These are phyloP conservation scores for Rhinoderma darwinii DNA, from an alignment of 2,113 vertebrate species.

Conservation along the genomic window DNA sequence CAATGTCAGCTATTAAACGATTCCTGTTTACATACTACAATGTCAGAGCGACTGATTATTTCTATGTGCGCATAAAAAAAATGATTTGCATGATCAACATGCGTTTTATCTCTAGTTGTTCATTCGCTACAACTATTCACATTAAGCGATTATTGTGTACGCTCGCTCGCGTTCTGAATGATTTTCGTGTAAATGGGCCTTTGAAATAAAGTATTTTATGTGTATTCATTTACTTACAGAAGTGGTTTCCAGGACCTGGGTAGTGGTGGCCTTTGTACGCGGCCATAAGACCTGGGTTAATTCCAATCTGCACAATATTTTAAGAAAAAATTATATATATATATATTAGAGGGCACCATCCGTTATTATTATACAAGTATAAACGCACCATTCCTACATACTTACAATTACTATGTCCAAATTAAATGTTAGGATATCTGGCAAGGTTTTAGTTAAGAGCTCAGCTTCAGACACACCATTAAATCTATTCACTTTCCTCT, in stretches of 20 bases:
- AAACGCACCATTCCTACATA: slow-evolving; percentile 7
- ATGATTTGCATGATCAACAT: too few relatives aligned
- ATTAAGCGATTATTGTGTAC: too few relatives aligned
- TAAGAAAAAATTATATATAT: slow-evolving; percentile 34
- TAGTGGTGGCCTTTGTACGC: slow-evolving; percentile 97
- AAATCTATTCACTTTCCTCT: slow-evolving; percentile 95
- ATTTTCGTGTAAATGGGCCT: too few relatives aligned
- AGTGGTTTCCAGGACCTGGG: slow-evolving; percentile 97
- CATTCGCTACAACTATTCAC: too few relatives aligned
- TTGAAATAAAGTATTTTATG: too few relatives aligned
- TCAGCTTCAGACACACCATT: slow-evolving; percentile 97
- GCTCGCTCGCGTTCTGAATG: too few relatives aligned
- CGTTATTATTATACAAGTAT: background rate
- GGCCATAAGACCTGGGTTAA: slow-evolving; percentile 97
- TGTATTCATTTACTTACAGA: slow-evolving; percentile 80
- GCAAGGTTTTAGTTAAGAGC: slow-evolving; percentile 93
- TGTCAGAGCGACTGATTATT: too few relatives aligned
- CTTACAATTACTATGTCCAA: slow-evolving; percentile 98
- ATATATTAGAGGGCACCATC: background rate
- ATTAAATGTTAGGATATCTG: slow-evolving; percentile 93
- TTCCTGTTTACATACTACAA: too few relatives aligned
- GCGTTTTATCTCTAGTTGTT: too few relatives aligned
- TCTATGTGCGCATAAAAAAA: too few relatives aligned
- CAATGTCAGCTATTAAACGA: too few relatives aligned
- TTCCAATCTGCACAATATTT: slow-evolving; percentile 84